Evolutionary conservation across 2,113 vertebrate species (phyloP).

Genomic region (Castor canadensis): DNA sequence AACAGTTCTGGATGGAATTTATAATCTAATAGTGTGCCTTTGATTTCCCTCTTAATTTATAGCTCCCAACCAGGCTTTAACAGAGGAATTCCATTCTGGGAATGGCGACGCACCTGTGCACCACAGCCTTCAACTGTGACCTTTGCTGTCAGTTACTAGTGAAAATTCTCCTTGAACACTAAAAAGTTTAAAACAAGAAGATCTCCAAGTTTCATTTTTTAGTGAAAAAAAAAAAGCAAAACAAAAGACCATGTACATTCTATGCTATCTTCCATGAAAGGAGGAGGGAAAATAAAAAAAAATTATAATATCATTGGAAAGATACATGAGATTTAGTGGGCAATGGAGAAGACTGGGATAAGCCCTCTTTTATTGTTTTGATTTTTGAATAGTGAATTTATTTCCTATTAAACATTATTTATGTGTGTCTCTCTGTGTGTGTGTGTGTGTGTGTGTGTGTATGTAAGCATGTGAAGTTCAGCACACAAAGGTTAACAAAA

Average conservation of each 20-base stretch:
- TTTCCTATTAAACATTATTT: neutral
- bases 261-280: neutral
- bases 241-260: neutral
- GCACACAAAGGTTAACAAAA: neutral
- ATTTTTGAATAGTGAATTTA: constrained; percentile 3
- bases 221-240: neutral
- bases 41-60: neutral
- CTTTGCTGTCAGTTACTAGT: neutral
- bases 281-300: constrained; percentile 1
- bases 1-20: neutral
- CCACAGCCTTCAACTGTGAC: rapidly evolving
- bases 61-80: neutral
- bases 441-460: neutral
- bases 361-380: neutral
- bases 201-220: neutral
- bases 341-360: neutral
- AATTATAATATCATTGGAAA: neutral
- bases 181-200: neutral
- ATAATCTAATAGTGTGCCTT: neutral
- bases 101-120: neutral
- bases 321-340: neutral
- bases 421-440: too few species aligned
- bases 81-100: neutral
- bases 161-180: neutral
- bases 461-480: neutral